Evolutionary conservation across 2,888 invertebrate genomes (phyloP), one percentile per base, ranked within the genome.

Genomic region (Macaria notata): DNA sequence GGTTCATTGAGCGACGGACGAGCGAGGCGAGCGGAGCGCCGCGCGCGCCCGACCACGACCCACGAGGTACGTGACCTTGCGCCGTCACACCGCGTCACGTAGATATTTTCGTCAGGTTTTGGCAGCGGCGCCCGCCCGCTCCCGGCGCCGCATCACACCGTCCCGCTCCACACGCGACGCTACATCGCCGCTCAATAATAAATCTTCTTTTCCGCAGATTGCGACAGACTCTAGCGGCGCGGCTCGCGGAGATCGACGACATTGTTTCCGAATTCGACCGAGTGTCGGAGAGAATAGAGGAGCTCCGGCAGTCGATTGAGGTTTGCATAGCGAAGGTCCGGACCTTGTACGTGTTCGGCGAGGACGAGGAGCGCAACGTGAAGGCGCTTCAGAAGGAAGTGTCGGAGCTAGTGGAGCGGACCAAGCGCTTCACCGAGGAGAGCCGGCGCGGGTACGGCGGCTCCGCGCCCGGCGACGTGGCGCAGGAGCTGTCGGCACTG

Each of bases 401-500:
- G 31, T 92, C 92, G 53, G 90, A 92, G 61, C 84, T 92, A 61
- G 92, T 93, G 55, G 85, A 84, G 64, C 92, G 93, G 67, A 93
- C 94, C 54, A 93, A 93, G 76, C 84, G 79, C 55, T 92, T 95
- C 71, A 92, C 94, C 9, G 90, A 92, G 51, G 90, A 92, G 66
- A 93, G 94, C 63, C 92, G 93, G 70, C 92, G 93, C 68, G 91
- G 92, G 43, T 95, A 95, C 88, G 92, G 93, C 57, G 92, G 92
- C 63, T 88, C 93, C 65, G 94, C 94, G 68, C 95, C 97, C 60
- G 94, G 95, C 65, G 97, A 97, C 92, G 93, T 96, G 64, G 93
- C 93, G 62, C 95, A 96, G 85, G 94, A 96, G 88, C 90, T 97
- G 68, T 96, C 96, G 49, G 94, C 95, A 63, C 92, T 98, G 75